Evolutionary conservation across 2,797 vertebrate species (phyloP).

Genomic region (Gymnoscopelus microlampas): DNA sequence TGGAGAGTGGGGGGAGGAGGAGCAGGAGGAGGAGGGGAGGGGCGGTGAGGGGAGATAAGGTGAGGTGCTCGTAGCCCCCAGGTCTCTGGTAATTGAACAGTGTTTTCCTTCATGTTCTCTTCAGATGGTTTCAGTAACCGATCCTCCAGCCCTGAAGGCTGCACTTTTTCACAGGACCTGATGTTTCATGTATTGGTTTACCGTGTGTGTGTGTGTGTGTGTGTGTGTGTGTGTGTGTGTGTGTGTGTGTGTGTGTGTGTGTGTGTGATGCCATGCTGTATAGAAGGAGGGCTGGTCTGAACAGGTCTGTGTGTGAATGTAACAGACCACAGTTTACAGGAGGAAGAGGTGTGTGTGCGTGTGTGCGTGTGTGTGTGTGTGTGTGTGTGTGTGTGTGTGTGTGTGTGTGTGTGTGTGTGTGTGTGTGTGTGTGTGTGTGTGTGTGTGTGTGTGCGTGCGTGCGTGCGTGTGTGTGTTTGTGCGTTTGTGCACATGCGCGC

Average conservation of each 20-base stretch:
- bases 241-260: slow-evolving; percentile 32
- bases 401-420: slow-evolving; percentile 57
- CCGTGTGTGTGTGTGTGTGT: slow-evolving; percentile 8
- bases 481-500: slow-evolving; percentile 11
- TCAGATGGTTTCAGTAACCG: slow-evolving; percentile 29
- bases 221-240: slow-evolving; percentile 14
- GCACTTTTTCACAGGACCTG: not conserved
- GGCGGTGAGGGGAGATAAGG: slow-evolving; percentile 3
- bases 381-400: slow-evolving; percentile 49
- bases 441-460: slow-evolving; percentile 52
- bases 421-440: slow-evolving; percentile 26
- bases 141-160: slow-evolving; percentile 34
- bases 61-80: slow-evolving; percentile 56
- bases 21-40: not conserved
- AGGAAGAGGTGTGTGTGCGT: slow-evolving; percentile 59
- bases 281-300: slow-evolving; percentile 71
- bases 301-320: slow-evolving; percentile 74
- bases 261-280: slow-evolving; percentile 48
- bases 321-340: slow-evolving; percentile 65
- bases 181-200: slow-evolving; percentile 41
- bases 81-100: slow-evolving; percentile 6
- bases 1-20: too few species aligned
- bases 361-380: slow-evolving; percentile 46
- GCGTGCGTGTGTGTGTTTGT: slow-evolving; percentile 26
- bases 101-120: slow-evolving; percentile 27